phyloP scores from a whole-genome alignment of 2,888 invertebrate species.

The Heliconius sara region DNA sequence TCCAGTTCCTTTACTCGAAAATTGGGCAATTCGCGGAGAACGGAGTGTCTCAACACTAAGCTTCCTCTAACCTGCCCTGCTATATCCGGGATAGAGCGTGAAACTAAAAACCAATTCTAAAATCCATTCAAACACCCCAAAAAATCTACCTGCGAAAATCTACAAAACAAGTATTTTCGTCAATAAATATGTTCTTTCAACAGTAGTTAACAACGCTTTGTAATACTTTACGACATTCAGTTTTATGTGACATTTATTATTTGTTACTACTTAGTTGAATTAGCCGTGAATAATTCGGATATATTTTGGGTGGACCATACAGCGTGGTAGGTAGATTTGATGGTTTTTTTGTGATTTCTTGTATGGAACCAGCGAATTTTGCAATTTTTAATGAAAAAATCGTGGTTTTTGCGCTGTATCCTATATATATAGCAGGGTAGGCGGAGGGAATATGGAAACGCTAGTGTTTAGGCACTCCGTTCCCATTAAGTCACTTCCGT shows the following conservation, averaged over 20 bases:
- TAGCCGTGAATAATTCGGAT: constrained; percentile 58
- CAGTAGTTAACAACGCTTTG: constrained; percentile 57
- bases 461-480: background rate
- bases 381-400: background rate
- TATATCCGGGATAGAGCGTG: background rate
- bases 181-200: constrained; percentile 38
- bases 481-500: too few relatives aligned
- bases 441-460: background rate
- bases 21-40: too few relatives aligned
- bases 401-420: background rate
- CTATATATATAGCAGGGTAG: too few relatives aligned
- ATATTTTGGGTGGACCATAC: background rate
- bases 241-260: constrained; percentile 65
- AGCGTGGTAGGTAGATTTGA: background rate
- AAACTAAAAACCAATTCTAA: background rate
- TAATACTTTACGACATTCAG: constrained; percentile 49
- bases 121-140: too few relatives aligned
- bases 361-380: background rate
- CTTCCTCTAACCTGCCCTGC: background rate
- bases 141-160: background rate
- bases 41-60: background rate
- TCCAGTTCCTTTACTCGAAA: too few relatives aligned
- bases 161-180: constrained; percentile 5
- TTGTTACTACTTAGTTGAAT: constrained; percentile 60
- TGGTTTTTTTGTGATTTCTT: background rate